These are phyloP conservation scores for Deladenus siricidicola DNA, from an alignment of 2,888 invertebrate genomes.

Conservation along the genomic window DNA sequence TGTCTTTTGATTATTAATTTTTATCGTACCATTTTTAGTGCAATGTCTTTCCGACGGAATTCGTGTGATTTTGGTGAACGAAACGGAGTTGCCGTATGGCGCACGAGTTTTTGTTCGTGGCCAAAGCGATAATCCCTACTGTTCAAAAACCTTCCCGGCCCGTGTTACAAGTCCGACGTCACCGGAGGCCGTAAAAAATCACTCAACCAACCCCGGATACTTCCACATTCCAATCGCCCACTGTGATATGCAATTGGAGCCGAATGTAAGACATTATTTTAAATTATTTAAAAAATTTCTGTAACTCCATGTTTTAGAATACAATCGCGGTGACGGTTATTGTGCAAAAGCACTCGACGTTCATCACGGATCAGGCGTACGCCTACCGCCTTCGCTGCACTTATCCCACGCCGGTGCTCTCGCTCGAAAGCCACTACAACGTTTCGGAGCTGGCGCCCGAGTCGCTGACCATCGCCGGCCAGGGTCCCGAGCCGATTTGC, in stretches of 20 bases:
- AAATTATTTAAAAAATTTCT: background rate
- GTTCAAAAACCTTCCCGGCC: slow-evolving; percentile 33
- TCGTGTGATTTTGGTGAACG: slow-evolving; percentile 38
- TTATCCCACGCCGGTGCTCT: slow-evolving; percentile 85
- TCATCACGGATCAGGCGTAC: slow-evolving; percentile 85
- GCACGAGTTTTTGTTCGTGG: slow-evolving; percentile 50
- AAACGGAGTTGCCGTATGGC: slow-evolving; percentile 32
- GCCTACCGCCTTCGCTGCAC: slow-evolving; percentile 92
- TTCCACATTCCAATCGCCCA: slow-evolving; percentile 49
- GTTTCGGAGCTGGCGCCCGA: slow-evolving; percentile 40
- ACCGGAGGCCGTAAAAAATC: background rate
- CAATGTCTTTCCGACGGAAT: slow-evolving; percentile 48
- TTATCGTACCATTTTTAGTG: slow-evolving; percentile 28
- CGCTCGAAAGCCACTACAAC: slow-evolving; percentile 82
- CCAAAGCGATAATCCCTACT: slow-evolving; percentile 48
- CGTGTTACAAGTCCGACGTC: background rate
- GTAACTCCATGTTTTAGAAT: slow-evolving; percentile 35
- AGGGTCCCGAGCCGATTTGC: slow-evolving; percentile 31
- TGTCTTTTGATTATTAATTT: background rate
- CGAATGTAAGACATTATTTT: slow-evolving; percentile 29
- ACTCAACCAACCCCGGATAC: too few relatives aligned
- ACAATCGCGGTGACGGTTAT: slow-evolving; percentile 65
- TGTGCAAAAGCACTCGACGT: slow-evolving; percentile 88
- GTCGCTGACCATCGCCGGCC: slow-evolving; percentile 35
- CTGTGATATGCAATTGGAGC: slow-evolving; percentile 44